Evolutionary conservation across 1,140 invertebrate species (phyloP).

Genomic region (Acromyrmex echinatior): DNA sequence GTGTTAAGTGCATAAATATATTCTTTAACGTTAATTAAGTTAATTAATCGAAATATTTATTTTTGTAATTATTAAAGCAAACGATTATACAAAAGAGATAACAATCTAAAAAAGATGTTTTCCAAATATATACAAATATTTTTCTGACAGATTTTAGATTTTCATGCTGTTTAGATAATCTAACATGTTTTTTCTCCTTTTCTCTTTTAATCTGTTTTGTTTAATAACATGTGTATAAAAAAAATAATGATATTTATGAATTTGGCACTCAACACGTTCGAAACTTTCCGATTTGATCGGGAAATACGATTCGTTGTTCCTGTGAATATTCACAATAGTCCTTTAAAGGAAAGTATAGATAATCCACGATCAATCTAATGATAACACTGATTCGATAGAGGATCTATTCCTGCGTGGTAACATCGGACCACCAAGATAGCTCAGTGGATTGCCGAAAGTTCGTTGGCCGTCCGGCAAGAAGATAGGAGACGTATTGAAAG

Average conservation of each 20-base stretch:
- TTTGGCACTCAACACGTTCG: slow-evolving; percentile 48
- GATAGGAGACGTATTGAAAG: slow-evolving; percentile 83
- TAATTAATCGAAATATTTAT: not conserved
- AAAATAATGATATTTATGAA: slow-evolving; percentile 18
- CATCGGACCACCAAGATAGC: slow-evolving; percentile 90
- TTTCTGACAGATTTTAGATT: not conserved
- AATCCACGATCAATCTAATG: slow-evolving; percentile 88
- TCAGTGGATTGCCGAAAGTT: slow-evolving; percentile 90
- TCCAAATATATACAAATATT: not conserved
- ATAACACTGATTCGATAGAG: slow-evolving; percentile 91
- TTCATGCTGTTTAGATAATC: slow-evolving; percentile 1
- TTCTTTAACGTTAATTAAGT: slow-evolving; percentile 29
- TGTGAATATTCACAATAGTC: not conserved
- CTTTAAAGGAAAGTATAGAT: not conserved
- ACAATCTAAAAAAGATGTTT: not conserved
- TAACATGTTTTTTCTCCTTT: not conserved
- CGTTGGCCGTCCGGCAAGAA: slow-evolving; percentile 87
- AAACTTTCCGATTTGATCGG: slow-evolving; percentile 6
- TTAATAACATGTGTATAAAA: not conserved
- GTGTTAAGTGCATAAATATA: slow-evolving; percentile 20
- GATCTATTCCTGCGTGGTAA: slow-evolving; percentile 87
- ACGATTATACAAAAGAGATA: slow-evolving; percentile 5
- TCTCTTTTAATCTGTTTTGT: not conserved
- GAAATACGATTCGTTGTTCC: not conserved
- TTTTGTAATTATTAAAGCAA: slow-evolving; percentile 8